Conservation (phyloP, 1,140 invertebrate genomes). For the Caenorhabditis brenneri region DNA sequence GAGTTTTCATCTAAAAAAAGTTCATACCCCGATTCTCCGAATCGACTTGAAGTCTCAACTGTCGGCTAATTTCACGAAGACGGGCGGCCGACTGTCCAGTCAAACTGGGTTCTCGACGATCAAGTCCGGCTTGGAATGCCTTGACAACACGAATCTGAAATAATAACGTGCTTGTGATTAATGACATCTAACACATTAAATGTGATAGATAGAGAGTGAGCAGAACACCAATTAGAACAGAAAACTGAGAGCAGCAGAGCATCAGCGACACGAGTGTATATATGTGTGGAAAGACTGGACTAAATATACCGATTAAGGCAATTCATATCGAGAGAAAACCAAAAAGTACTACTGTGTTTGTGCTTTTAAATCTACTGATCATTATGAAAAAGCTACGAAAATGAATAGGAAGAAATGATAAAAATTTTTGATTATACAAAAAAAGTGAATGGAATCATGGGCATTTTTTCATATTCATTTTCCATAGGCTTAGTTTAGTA, state of each 20-base stretch:
- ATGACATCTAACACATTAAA: slow-evolving; percentile 1
- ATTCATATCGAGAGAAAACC: not conserved
- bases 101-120: slow-evolving; percentile 67
- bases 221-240: slow-evolving; percentile 41
- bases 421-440: no score
- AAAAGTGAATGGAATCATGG: no score
- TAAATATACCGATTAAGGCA: not conserved
- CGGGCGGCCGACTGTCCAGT: slow-evolving; percentile 69
- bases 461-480: no score
- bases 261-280: slow-evolving; percentile 39
- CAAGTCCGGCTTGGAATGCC: slow-evolving; percentile 67
- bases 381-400: no score
- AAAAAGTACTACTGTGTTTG: not conserved
- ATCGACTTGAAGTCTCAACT: slow-evolving; percentile 68
- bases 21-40: slow-evolving; percentile 54
- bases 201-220: slow-evolving; percentile 46
- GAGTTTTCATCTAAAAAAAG: not conserved
- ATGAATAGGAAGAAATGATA: no score
- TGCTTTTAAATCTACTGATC: not conserved
- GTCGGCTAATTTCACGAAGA: slow-evolving; percentile 68
- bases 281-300: not conserved
- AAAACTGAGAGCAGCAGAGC: slow-evolving; percentile 41
- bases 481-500: no score
- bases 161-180: not conserved
- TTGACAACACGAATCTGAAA: slow-evolving; percentile 70